A percentile compares a stretch with the other conserved stretches of the same genome.
Evolutionary conservation across 2,888 invertebrate genomes (phyloP).

Genomic region (Macropis europaea): DNA sequence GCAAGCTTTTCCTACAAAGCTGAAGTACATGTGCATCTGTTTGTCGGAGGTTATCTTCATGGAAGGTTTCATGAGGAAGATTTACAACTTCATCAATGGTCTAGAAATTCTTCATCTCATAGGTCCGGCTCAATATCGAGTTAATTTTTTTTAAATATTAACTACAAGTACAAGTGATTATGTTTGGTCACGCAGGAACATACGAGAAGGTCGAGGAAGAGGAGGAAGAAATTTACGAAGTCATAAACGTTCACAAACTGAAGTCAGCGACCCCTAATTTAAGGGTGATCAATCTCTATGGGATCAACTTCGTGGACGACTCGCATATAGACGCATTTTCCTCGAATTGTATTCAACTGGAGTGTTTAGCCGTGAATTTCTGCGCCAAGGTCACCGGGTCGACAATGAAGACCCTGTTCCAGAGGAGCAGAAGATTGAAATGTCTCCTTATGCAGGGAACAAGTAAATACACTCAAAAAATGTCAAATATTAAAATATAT

Average conservation of each 20-base stretch:
- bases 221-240: conserved; percentile 99
- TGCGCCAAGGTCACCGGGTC: conserved; percentile 98
- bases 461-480: conserved; percentile 84
- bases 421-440: conserved; percentile 94
- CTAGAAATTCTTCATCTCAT: conserved; percentile 98
- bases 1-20: conserved; percentile 98
- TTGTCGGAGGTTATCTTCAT: conserved; percentile 99
- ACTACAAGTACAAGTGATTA: too few species aligned
- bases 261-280: conserved; percentile 99
- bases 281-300: conserved; percentile 98
- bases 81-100: conserved; percentile 99
- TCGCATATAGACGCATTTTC: conserved; percentile 99
- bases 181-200: conserved; percentile 84
- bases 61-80: conserved; percentile 99
- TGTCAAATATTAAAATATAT: too few species aligned
- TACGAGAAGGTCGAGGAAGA: conserved; percentile 99
- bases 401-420: conserved; percentile 95
- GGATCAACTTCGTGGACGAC: conserved; percentile 99
- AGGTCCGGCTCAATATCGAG: conserved; percentile 81
- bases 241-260: conserved; percentile 98
- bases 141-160: not conserved
- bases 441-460: conserved; percentile 98
- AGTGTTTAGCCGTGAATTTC: conserved; percentile 98
- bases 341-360: conserved; percentile 97
- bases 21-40: conserved; percentile 97